Evolutionary conservation across 2,888 invertebrate species (phyloP).

Genomic region (Syrista parreyssii): DNA sequence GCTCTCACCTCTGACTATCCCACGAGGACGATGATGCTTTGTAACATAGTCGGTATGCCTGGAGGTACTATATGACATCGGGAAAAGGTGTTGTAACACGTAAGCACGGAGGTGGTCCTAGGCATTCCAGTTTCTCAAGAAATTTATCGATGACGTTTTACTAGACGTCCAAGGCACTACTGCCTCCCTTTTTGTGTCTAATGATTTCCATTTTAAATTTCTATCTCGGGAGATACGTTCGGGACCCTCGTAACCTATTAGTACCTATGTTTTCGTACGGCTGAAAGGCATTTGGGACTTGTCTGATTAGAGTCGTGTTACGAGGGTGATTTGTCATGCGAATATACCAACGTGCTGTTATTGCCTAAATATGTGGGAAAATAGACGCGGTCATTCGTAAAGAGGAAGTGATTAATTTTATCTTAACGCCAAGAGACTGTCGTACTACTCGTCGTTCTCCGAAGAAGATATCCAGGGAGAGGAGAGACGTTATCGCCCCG

Average conservation of each 20-base stretch:
- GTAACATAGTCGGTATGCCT: slow-evolving; percentile 30
- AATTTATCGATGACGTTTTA: slow-evolving; percentile 52
- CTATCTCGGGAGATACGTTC: not conserved
- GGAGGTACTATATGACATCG: slow-evolving; percentile 52
- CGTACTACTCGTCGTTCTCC: not conserved
- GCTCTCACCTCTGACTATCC: slow-evolving; percentile 61
- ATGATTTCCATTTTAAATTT: not conserved
- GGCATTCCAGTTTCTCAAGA: slow-evolving; percentile 58
- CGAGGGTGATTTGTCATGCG: slow-evolving; percentile 12
- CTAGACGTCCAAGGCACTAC: not conserved
- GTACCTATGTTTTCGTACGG: not conserved
- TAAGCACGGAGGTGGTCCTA: slow-evolving; percentile 52
- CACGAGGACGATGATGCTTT: slow-evolving; percentile 9
- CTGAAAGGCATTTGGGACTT: not conserved
- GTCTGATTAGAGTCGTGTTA: not conserved
- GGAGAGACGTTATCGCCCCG: not conserved
- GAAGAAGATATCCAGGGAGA: not conserved
- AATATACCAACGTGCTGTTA: not conserved
- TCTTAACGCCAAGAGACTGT: not conserved
- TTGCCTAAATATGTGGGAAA: not conserved
- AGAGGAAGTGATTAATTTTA: not conserved
- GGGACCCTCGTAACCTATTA: not conserved
- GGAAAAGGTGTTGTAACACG: slow-evolving; percentile 54
- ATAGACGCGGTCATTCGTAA: not conserved
- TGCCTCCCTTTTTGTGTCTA: not conserved